These are phyloP conservation scores for Dicrostonyx torquatus DNA, from an alignment of 2,797 vertebrate species.

Conservation along the genomic window DNA sequence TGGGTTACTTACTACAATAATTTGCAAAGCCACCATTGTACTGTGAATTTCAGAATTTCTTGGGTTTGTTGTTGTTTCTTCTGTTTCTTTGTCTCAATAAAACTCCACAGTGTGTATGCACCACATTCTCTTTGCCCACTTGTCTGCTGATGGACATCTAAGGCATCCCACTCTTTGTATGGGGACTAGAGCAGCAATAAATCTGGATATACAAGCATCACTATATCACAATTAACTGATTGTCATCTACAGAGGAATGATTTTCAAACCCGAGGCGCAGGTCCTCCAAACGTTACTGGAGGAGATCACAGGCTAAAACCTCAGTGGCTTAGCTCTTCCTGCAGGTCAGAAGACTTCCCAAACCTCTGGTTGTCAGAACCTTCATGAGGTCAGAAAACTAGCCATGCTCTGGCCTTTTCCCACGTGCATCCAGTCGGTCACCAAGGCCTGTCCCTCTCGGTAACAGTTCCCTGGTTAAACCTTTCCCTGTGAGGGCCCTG, in stretches of 20 bases:
- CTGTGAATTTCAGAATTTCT: not conserved
- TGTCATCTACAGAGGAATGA: conserved; percentile 15
- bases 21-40: not conserved
- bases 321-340: conserved; percentile 5
- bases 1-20: not conserved
- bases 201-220: not conserved
- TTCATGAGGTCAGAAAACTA: not conserved
- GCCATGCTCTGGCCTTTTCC: not conserved
- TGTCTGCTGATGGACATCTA: not conserved
- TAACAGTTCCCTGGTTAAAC: not conserved
- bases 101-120: not conserved
- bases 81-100: not conserved
- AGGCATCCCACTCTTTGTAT: not conserved
- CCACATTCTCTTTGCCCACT: not conserved
- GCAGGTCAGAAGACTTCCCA: not conserved
- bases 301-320: not conserved
- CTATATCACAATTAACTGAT: not conserved
- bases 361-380: not conserved
- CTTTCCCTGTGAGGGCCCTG: not conserved
- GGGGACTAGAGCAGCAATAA: not conserved
- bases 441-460: not conserved
- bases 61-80: not conserved
- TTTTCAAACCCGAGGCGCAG: not conserved
- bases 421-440: not conserved
- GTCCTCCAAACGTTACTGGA: not conserved